Base-by-base conservation (phyloP, 2,113 vertebrate genomes). In the Ahaetulla prasina region DNA sequence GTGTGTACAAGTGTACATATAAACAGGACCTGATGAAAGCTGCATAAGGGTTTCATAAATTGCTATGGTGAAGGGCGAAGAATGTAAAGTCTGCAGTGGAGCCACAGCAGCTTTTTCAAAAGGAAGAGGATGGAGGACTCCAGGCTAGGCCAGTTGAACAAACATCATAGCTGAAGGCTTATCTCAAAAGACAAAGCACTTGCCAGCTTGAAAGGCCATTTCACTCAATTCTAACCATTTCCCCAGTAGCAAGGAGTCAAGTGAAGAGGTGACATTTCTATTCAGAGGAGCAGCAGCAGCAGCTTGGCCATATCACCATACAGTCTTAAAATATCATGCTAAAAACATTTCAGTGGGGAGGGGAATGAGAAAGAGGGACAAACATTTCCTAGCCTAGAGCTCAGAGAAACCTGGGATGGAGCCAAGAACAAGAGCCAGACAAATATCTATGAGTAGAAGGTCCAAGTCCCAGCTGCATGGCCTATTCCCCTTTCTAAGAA, bases 261-360 rank as follows among this genome's bases (percentile, higher is more conserved):
- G 35, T 18, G 47, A 90, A n/a, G 63, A 90, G 63, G 89, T 80
- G 89, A 90, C 89, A 90, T 90, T 90, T 90, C 20, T 35, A 52
- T 35, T 6, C 63, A 49, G 57, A 22, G n/a, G 18, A 86, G 8
- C 18, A 84, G 80, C 39, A 43, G 45, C 45, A 49, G 10, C 12
- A 43, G 88, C 53, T 55, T 55, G 53, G 53, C 88, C 6, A 5
- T 43, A 55, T 20, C 43, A 27, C 55, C 88, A 43, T 23, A 30
- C 85, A 27, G 85, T 90, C 89, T 80, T n/a, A 50, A 90, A 90
- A 90, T 50, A 90, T 80, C 89, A 27, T 23, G 20, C 89, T 74
- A 68, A 90, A 80, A 90, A 80, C 47, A 80, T 52, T 80, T 80
- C 14, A 20, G 47, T 35, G 63, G 63, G 89, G 89, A 25, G 63